Percentiles rank a stretch among this genome's conserved stretches.
Evolutionary conservation across 1,140 invertebrate genomes (phyloP).

Genomic region (Pseudachorutes palmiensis): DNA sequence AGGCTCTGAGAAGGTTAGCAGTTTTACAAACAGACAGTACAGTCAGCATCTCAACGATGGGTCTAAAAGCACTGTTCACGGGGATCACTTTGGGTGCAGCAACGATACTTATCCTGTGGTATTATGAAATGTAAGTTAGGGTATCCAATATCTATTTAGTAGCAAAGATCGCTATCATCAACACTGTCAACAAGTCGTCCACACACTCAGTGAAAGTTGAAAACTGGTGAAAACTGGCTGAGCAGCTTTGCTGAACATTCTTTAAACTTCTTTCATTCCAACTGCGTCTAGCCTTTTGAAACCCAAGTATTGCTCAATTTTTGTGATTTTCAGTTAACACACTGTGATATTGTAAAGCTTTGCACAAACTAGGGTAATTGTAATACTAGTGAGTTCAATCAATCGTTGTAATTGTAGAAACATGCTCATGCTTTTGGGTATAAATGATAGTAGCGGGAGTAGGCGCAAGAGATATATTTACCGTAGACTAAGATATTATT

Average conservation of each 20-base stretch:
- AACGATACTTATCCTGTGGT: constrained; percentile 32
- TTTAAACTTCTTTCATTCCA: too few species aligned
- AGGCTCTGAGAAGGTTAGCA: too few species aligned
- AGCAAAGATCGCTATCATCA: background rate
- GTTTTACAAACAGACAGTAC: too few species aligned
- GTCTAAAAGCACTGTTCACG: constrained; percentile 26
- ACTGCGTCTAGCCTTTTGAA: too few species aligned
- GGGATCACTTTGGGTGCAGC: constrained; percentile 30
- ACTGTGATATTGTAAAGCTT: too few species aligned
- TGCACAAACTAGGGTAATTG: background rate
- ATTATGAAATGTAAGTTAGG: constrained; percentile 38
- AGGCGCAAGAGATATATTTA: background rate
- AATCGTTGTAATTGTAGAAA: background rate
- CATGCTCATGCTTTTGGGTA: background rate
- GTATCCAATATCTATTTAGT: background rate
- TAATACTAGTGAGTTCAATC: background rate
- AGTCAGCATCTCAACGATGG: too few species aligned
- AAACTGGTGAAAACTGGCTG: too few species aligned
- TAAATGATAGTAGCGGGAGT: background rate
- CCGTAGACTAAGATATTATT: constrained; percentile 21
- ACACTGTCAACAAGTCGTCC: background rate
- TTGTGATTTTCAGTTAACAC: too few species aligned
- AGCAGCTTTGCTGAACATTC: too few species aligned
- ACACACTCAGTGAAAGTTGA: too few species aligned
- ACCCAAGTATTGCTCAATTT: too few species aligned